These are phyloP conservation scores for Caenorhabditis tropicalis DNA, from an alignment of 1,140 invertebrate species.

Conservation along the genomic window DNA sequence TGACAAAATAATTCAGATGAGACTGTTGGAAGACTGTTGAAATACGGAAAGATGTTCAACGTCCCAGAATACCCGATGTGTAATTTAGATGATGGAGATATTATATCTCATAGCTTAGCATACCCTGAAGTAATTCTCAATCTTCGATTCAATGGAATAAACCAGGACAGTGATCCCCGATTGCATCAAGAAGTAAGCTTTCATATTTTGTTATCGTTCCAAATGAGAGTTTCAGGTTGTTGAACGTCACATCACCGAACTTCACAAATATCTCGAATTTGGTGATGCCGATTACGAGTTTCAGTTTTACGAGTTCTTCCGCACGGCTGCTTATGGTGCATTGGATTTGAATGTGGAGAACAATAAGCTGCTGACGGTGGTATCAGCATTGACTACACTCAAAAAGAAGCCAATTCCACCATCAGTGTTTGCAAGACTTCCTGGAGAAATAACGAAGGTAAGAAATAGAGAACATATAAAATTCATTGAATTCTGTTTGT, in stretches of 20 bases:
- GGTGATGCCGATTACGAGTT: not conserved
- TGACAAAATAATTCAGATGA: not conserved
- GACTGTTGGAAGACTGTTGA: not conserved
- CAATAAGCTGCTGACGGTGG: not conserved
- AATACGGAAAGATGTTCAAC: not conserved
- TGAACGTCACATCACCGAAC: conserved; percentile 52
- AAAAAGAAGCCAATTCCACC: not conserved
- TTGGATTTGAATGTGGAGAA: conserved; percentile 46
- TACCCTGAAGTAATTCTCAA: conserved; percentile 42
- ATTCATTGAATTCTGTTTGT: not conserved
- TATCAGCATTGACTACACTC: not conserved
- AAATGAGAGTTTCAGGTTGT: conserved; percentile 45
- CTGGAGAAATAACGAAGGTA: conserved; percentile 40
- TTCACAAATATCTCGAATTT: conserved; percentile 41
- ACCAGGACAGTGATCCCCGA: conserved; percentile 44
- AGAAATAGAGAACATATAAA: too few species aligned
- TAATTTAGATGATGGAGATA: not conserved
- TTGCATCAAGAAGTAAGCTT: conserved; percentile 57
- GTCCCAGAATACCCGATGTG: conserved; percentile 29
- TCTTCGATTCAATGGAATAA: conserved; percentile 52
- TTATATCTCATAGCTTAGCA: not conserved
- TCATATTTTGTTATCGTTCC: not conserved
- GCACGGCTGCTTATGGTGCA: conserved; percentile 51
- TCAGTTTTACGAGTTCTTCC: conserved; percentile 52
- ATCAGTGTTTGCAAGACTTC: conserved; percentile 3